Evolutionary conservation across 2,888 invertebrate genomes (phyloP).

Genomic region (Drosophila melanosoma): DNA sequence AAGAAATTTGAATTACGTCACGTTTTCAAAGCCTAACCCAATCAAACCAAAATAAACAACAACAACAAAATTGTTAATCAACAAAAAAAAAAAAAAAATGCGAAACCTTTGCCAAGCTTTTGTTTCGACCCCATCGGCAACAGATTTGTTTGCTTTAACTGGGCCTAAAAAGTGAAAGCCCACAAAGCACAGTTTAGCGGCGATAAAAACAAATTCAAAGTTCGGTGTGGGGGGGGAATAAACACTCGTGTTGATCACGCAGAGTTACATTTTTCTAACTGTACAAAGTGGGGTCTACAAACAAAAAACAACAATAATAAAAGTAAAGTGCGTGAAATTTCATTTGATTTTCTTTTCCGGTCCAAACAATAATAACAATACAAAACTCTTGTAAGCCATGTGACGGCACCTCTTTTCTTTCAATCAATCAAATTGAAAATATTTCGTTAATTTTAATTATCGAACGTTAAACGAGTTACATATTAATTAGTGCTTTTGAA

Average conservation of each 20-base stretch:
- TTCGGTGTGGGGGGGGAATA: constrained; percentile 14
- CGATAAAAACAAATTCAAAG: constrained; percentile 39
- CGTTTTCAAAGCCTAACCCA: constrained; percentile 5
- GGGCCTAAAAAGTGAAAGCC: constrained; percentile 71
- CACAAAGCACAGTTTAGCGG: constrained; percentile 34
- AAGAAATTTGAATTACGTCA: constrained; percentile 30
- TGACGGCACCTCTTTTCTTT: constrained; percentile 45
- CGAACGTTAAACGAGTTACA: constrained; percentile 42
- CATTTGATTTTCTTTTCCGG: constrained; percentile 45
- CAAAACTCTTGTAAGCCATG: constrained; percentile 29
- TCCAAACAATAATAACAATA: constrained; percentile 36
- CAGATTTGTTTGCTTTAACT: constrained; percentile 51
- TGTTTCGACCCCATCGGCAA: constrained; percentile 31
- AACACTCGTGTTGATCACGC: constrained; percentile 35
- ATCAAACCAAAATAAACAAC: constrained; percentile 38
- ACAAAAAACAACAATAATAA: constrained; percentile 30
- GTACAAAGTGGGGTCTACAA: constrained; percentile 14
- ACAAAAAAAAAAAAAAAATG: constrained; percentile 18
- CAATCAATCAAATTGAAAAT: constrained; percentile 49
- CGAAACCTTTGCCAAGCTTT: constrained; percentile 24
- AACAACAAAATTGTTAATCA: constrained; percentile 36
- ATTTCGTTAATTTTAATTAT: constrained; percentile 39
- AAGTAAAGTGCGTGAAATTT: constrained; percentile 45
- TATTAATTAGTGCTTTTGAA: constrained; percentile 40
- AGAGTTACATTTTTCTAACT: constrained; percentile 39